Conservation (phyloP, 2,797 vertebrate species). For the Zalophus californianus region DNA sequence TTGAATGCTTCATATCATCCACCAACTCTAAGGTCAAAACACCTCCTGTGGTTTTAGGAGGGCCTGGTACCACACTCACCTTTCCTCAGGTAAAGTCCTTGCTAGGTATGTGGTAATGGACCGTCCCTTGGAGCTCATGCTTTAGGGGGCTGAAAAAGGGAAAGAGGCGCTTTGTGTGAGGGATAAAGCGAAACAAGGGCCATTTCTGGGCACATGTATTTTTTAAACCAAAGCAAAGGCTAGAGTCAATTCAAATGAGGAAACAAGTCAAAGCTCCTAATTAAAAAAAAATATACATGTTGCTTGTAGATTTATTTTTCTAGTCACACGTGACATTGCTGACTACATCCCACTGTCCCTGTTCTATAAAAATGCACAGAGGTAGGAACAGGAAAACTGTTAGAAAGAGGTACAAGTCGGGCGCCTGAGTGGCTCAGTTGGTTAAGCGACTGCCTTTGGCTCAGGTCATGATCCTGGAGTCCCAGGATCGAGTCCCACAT, state of each 20-base stretch:
- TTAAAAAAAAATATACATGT: neutral
- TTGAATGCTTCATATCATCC: neutral
- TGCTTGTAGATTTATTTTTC: neutral
- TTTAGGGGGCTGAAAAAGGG: slow-evolving; percentile 90
- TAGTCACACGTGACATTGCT: neutral
- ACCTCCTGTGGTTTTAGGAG: neutral
- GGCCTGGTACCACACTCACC: slow-evolving; percentile 82
- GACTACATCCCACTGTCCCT: neutral
- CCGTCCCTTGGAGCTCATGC: slow-evolving; percentile 95
- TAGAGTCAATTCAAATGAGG: neutral
- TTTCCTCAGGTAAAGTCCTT: slow-evolving; percentile 95
- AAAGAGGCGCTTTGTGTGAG: neutral
- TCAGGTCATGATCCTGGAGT: no score
- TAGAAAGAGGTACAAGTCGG: neutral
- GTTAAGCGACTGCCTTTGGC: no score
- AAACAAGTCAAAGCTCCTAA: neutral
- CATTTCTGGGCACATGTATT: neutral
- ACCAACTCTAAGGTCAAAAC: neutral
- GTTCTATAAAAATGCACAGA: neutral
- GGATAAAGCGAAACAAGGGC: neutral
- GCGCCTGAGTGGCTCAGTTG: no score
- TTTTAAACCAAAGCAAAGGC: neutral
- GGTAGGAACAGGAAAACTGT: neutral
- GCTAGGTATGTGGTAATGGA: slow-evolving; percentile 96
- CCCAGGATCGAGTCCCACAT: no score